Evolutionary conservation across 35 echinoderm and acorn worm species (phyloP).

Genomic region (Patiria miniata): DNA sequence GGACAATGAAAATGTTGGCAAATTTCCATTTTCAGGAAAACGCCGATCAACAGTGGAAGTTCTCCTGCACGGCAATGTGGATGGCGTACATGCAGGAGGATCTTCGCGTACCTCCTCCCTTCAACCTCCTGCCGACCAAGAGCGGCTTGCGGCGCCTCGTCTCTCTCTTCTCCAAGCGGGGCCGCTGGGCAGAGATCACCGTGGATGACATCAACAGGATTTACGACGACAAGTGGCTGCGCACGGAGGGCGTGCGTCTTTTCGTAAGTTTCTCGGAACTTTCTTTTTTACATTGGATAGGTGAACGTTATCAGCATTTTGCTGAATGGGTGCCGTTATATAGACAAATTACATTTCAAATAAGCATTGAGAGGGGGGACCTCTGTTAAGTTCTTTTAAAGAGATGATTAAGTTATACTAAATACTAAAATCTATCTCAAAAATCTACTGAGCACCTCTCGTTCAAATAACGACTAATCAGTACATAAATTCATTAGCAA

Average conservation of each 20-base stretch:
- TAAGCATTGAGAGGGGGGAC: too few relatives aligned
- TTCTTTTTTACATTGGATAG: too few relatives aligned
- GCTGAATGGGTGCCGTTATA: too few relatives aligned
- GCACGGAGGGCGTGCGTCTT: neutral
- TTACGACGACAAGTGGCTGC: neutral
- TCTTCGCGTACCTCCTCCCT: conserved; percentile 80
- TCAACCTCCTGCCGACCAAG: conserved; percentile 74
- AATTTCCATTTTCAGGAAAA: conserved; percentile 81
- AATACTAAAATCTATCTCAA: too few relatives aligned
- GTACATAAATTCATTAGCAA: too few relatives aligned
- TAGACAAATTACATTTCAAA: too few relatives aligned
- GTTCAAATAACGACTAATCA: too few relatives aligned
- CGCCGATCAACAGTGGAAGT: conserved; percentile 93
- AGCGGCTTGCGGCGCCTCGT: neutral
- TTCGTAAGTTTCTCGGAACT: neutral
- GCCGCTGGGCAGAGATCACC: neutral
- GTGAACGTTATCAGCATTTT: too few relatives aligned
- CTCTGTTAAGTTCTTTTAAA: too few relatives aligned
- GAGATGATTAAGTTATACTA: too few relatives aligned
- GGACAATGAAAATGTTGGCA: too few relatives aligned
- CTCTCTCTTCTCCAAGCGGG: neutral
- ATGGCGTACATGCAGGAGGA: conserved; percentile 87
- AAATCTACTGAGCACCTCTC: too few relatives aligned
- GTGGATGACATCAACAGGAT: neutral
- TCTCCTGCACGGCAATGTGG: conserved; percentile 78